Evolutionary conservation across 1,140 invertebrate genomes (phyloP), one percentile per base, ranked within the genome.

Genomic region (Orius insidiosus): DNA sequence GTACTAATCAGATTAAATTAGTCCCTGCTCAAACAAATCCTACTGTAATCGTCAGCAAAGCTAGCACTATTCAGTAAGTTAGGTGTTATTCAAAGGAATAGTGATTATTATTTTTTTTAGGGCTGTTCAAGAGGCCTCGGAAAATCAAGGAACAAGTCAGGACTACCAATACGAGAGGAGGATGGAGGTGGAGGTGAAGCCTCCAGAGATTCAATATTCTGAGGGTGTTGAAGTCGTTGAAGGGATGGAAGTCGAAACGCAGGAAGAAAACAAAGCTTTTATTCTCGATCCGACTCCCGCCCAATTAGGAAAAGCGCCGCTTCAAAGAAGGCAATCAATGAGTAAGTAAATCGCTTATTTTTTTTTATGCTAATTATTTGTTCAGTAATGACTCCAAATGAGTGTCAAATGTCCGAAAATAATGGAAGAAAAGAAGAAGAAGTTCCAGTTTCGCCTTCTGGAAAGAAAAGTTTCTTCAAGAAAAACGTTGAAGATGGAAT

Each of bases 241-340:
- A 52, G n/a, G 32, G 42, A 58, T 58, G 48, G 54, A 50, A 30
- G 50, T 54, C 38, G 52, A 59, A 44, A 52, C 49, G 33, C 58
- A 61, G 43, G 71, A 68, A 46, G 64, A 63, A 53, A 66, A 64
- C 32, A 66, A 66, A 54, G 63, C 69, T 44, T 92, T 93, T 63
- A 78, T 88, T 49, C 64, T 94, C 38, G 87, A 86, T 10, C 89
- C 89, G 1, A 94, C 89, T 2, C 89, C 89, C 2, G 89, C 88
- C 5, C 88, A 93, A 61, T 67, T 92, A 49, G 87, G 88, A 38
- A 75, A 78, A 55, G 85, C 86, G 14, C 85, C 86, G 6, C 61
- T 88, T 33, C 86, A 90, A 65, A 75, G 84, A 63, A 68, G 82
- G 60, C 75, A 82, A 54, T 84, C 78, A 54, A 72, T 78, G 68